Evolutionary conservation across 2,888 invertebrate species (phyloP), one percentile per base, ranked within the genome.

Genomic region (Sphaeridia pumilis): DNA sequence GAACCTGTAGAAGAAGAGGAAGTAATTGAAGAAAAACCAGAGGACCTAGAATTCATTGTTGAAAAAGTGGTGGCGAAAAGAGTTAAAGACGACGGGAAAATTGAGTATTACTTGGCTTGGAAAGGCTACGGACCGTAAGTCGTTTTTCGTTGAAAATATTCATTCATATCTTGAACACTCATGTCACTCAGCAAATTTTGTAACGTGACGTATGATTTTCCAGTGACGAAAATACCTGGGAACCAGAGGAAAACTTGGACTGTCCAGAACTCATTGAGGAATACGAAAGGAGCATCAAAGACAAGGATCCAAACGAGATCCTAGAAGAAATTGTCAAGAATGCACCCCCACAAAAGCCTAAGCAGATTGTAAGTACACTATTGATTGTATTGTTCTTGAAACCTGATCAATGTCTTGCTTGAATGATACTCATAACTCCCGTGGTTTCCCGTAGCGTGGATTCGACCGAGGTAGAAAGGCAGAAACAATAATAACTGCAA

Each of bases 181-280:
- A 20, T 27, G 26, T 45, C 12, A 7, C 41, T 20, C 17, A 38
- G 20, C 20, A 38, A 38, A 14, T 12, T 38, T 38, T 38, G 20
- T n/a, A 26, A 17, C 12, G 17, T 26, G 5, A n/a, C n/a, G n/a
- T n/a, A n/a, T n/a, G n/a, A n/a, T n/a, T n/a, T n/a, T n/a, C n/a
- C 35, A 41, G 49, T 17, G 49, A 49, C 12, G 49, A 49, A 20
- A 49, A 49, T 41, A 49, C 49, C 20, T 49, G 49, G 49, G 49
- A 49, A 22, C 49, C 49, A 14, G 49, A 42, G 22, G 42, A 49
- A 24, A 49, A 43, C 35, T 22, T 47, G 4, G 52, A 52, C 17
- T 52, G 52, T 42, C 52, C 52, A 4, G 52, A 52, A n/a, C 38
- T 52, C 34, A 52, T 52, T 52, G 46, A 44, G 43, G 52, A 51